Evolutionary conservation across 2,888 invertebrate genomes (phyloP).

Genomic region (Hyles lineata): DNA sequence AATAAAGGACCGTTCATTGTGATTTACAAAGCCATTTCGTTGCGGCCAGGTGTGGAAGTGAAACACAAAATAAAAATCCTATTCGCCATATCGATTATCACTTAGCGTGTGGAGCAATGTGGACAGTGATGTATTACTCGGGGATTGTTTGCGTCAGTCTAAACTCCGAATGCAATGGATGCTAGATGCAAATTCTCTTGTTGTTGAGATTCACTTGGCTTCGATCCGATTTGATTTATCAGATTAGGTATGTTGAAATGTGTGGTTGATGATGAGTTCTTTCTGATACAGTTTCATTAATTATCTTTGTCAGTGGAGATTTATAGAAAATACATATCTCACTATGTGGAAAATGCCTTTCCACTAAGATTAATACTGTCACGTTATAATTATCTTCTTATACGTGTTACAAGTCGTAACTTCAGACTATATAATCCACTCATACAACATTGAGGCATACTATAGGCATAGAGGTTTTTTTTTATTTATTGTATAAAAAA

Average conservation of each 20-base stretch:
- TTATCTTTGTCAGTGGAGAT: no score
- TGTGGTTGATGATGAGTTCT: not conserved
- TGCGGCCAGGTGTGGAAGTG: constrained; percentile 31
- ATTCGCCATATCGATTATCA: constrained; percentile 44
- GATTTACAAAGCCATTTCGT: constrained; percentile 33
- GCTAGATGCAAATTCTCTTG: not conserved
- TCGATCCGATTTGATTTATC: not conserved
- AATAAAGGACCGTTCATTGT: not conserved
- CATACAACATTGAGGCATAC: no score
- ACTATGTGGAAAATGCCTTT: no score
- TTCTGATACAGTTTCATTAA: no score
- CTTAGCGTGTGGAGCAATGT: constrained; percentile 35
- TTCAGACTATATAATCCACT: no score
- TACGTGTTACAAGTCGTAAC: no score
- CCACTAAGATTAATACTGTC: no score
- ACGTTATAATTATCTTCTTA: no score
- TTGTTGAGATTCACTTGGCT: not conserved
- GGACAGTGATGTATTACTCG: constrained; percentile 32
- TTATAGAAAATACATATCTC: no score
- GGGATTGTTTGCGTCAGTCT: constrained; percentile 15
- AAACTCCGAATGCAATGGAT: not conserved
- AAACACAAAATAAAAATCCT: constrained; percentile 35
- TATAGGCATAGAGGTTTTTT: no score
- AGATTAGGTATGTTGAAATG: not conserved
- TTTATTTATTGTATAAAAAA: no score